Percentiles rank a stretch among this genome's conserved stretches.
These are phyloP conservation scores for Eupithecia exiguata DNA, from an alignment of 2,888 invertebrate species.

Conservation along the genomic window DNA sequence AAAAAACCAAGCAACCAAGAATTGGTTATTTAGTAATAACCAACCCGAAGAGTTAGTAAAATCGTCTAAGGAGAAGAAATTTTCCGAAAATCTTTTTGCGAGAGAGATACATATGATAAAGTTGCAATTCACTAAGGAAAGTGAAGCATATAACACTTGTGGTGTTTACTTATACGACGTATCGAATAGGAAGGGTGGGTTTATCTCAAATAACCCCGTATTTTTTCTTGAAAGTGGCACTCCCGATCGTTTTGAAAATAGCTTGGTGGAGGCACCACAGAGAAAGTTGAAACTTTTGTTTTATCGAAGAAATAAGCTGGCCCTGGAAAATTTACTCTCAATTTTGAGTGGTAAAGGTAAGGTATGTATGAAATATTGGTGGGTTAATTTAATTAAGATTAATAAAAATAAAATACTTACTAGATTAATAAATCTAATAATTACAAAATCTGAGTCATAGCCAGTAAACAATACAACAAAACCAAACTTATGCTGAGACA, in stretches of 20 bases:
- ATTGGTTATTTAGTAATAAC: too few relatives aligned
- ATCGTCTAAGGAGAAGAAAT: background rate
- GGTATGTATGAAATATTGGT: background rate
- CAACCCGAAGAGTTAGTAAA: background rate
- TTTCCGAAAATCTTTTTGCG: background rate
- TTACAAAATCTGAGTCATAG: too few relatives aligned
- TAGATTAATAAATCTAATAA: background rate
- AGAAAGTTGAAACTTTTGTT: background rate
- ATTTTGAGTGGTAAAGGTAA: background rate
- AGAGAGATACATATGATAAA: slow-evolving; percentile 18
- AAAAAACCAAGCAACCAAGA: background rate
- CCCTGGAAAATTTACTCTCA: background rate
- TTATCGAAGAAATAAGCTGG: background rate
- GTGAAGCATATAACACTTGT: slow-evolving; percentile 29
- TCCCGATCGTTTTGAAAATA: background rate
- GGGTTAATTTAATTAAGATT: background rate
- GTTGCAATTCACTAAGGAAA: slow-evolving; percentile 29
- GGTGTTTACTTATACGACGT: slow-evolving; percentile 32
- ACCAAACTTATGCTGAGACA: too few relatives aligned
- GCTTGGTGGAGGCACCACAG: background rate
- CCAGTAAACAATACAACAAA: too few relatives aligned
- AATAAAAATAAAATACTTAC: background rate
- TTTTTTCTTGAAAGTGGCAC: slow-evolving; percentile 17
- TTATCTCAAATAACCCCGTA: slow-evolving; percentile 19
- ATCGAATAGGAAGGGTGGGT: slow-evolving; percentile 18